phyloP scores from a whole-genome alignment of 2,797 vertebrate species.

The Rhinoraja longicauda region DNA sequence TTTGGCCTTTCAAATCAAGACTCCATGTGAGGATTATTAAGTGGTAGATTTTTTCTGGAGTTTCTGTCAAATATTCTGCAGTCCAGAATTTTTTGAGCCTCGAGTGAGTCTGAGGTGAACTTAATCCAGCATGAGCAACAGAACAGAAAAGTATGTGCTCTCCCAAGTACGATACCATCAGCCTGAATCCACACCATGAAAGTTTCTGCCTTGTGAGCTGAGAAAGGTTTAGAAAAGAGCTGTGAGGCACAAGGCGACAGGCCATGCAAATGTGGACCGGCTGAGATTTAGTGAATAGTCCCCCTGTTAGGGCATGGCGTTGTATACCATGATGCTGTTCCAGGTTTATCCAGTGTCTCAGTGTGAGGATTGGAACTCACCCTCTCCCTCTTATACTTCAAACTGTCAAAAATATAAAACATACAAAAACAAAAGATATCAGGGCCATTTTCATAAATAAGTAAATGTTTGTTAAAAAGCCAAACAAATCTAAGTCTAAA shows the following conservation, averaged over 20 bases:
- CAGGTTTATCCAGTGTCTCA: constrained; percentile 68
- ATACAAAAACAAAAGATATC: constrained; percentile 40
- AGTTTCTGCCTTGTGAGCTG: constrained; percentile 34
- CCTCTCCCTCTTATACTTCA: constrained; percentile 69
- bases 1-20: constrained; percentile 32
- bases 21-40: constrained; percentile 11
- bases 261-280: constrained; percentile 54
- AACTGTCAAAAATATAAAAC: constrained; percentile 85
- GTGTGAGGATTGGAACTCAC: constrained; percentile 59
- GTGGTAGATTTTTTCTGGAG: constrained; percentile 18
- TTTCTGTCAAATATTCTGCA: constrained; percentile 31
- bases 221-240: constrained; percentile 38
- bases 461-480: constrained; percentile 10
- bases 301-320: constrained; percentile 45
- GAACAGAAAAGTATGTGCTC: constrained; percentile 20
- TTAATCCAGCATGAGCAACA: constrained; percentile 32
- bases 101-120: constrained; percentile 19
- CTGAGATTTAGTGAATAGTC: constrained; percentile 54
- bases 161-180: constrained; percentile 8
- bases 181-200: constrained; percentile 35
- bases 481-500: constrained; percentile 44
- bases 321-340: constrained; percentile 65
- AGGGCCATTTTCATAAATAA: constrained; percentile 33
- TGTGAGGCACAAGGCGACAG: constrained; percentile 49
- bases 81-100: constrained; percentile 31